Percentiles rank a stretch among this genome's conserved stretches.
phyloP scores from a whole-genome alignment of 2,113 vertebrate species.

The Pristiophorus japonicus region DNA sequence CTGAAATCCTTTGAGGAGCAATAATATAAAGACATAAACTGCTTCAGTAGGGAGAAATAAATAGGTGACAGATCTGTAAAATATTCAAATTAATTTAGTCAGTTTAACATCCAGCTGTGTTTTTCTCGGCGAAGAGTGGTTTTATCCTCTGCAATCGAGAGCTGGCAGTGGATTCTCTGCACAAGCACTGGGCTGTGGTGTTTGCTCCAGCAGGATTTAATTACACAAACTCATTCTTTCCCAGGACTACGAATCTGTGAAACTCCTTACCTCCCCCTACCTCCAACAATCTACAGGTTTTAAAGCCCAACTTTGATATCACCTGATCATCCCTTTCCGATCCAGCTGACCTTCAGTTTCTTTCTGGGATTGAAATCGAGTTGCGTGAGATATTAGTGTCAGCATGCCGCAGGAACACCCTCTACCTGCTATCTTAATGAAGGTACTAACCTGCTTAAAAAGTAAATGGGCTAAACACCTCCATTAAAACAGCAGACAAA shows the following conservation, averaged over 20 bases:
- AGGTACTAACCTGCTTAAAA: neutral
- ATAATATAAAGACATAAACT: constrained; percentile 1
- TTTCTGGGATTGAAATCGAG: neutral
- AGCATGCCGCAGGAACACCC: neutral
- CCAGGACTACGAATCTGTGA: neutral
- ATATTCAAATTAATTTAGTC: constrained; percentile 33
- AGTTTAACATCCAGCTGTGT: constrained; percentile 29
- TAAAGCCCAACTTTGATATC: neutral
- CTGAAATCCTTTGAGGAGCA: constrained; percentile 8
- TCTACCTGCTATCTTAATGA: neutral
- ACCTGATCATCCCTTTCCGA: neutral
- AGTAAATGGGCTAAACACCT: neutral
- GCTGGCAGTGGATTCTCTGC: neutral
- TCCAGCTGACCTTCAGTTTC: neutral
- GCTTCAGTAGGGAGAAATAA: constrained; percentile 18
- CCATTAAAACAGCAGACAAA: neutral
- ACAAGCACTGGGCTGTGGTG: neutral
- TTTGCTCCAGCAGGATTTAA: neutral
- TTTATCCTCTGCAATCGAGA: neutral
- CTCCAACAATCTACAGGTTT: neutral
- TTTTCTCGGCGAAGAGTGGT: neutral
- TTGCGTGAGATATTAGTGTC: neutral
- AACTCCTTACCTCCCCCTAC: neutral
- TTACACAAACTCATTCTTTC: neutral
- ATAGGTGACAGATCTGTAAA: constrained; percentile 6